Evolutionary conservation across 1,140 invertebrate genomes (phyloP).

Genomic region (Dendrolimus punctatus): DNA sequence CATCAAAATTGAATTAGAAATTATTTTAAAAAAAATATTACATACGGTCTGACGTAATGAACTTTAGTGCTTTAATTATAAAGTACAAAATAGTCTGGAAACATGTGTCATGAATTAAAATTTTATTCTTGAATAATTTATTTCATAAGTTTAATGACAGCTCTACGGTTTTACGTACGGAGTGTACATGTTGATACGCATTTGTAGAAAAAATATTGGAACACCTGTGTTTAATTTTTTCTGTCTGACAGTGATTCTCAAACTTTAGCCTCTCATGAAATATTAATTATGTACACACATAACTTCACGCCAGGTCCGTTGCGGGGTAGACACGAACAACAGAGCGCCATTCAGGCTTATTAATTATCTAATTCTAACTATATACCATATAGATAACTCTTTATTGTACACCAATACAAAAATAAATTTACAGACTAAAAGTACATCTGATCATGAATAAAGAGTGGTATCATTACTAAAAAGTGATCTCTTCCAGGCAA

Average conservation of each 20-base stretch:
- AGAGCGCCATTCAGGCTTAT: too few relatives aligned
- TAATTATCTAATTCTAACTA: too few relatives aligned
- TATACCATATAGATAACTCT: too few relatives aligned
- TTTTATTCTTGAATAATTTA: constrained; percentile 5
- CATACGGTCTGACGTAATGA: neutral
- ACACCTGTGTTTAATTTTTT: constrained; percentile 12
- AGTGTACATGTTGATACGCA: neutral
- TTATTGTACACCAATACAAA: too few relatives aligned
- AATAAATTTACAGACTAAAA: too few relatives aligned
- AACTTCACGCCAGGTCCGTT: too few relatives aligned
- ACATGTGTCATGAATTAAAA: constrained; percentile 2
- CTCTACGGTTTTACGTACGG: neutral
- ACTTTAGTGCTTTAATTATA: neutral
- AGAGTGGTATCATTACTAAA: too few relatives aligned
- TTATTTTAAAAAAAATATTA: constrained; percentile 3
- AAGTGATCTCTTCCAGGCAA: too few relatives aligned
- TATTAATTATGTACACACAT: too few relatives aligned
- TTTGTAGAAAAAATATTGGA: constrained; percentile 4
- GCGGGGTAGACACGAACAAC: too few relatives aligned
- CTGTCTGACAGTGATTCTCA: constrained; percentile 5
- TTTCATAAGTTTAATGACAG: constrained; percentile 21
- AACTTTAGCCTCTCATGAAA: constrained; percentile 6
- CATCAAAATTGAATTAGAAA: constrained; percentile 8
- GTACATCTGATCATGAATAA: too few relatives aligned
- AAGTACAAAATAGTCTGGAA: constrained; percentile 2